Percentiles rank a stretch among this genome's conserved stretches.
These are phyloP conservation scores for Apomyelois bistriatella DNA, from an alignment of 2,888 invertebrate species.

Conservation along the genomic window DNA sequence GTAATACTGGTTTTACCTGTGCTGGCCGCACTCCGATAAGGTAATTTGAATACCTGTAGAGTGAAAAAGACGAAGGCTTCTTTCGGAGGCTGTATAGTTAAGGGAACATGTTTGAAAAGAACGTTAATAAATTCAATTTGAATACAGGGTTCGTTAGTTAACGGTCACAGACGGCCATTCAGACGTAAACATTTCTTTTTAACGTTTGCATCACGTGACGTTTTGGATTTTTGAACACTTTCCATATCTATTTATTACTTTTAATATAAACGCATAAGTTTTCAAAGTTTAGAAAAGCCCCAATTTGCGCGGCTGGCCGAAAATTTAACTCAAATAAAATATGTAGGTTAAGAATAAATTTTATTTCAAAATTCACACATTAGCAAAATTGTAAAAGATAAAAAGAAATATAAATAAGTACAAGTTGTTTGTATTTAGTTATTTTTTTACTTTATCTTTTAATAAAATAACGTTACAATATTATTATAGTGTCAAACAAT, in stretches of 20 bases:
- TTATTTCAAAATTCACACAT: too few species aligned
- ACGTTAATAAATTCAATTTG: conserved; percentile 69
- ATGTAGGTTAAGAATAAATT: too few species aligned
- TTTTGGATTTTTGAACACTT: background rate
- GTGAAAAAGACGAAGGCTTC: conserved; percentile 70
- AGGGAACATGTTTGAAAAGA: conserved; percentile 35
- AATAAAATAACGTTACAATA: too few species aligned
- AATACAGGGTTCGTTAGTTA: conserved; percentile 61
- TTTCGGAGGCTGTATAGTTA: conserved; percentile 47
- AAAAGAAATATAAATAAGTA: too few species aligned
- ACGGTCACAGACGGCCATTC: conserved; percentile 43
- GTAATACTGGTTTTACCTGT: conserved; percentile 75
- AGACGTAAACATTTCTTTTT: conserved; percentile 5
- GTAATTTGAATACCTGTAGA: conserved; percentile 73
- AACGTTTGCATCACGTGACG: background rate
- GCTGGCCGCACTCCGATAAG: conserved; percentile 66
- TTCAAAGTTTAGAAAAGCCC: too few species aligned
- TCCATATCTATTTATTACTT: background rate
- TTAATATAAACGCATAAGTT: too few species aligned
- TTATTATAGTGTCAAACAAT: too few species aligned
- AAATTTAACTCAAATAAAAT: too few species aligned
- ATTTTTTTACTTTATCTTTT: too few species aligned
- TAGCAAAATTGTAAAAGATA: too few species aligned
- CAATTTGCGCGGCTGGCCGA: too few species aligned
- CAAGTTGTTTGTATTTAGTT: too few species aligned